Base-by-base conservation (phyloP, 1,140 invertebrate genomes). In the Trichonephila clavipes region DNA sequence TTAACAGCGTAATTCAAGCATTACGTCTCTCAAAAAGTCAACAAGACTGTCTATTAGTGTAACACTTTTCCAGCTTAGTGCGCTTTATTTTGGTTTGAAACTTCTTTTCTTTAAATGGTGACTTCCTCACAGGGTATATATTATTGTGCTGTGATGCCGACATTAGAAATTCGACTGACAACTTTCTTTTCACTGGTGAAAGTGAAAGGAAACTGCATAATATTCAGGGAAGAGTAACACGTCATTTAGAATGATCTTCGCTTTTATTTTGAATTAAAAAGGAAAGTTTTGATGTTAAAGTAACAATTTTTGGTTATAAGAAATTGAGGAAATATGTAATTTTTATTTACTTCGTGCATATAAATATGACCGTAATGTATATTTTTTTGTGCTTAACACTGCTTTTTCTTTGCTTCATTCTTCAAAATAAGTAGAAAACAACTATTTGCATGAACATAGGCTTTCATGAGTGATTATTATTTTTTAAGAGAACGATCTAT, bases 1-100 rank as follows among this genome's bases (percentile, higher is more conserved):
- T 87, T 87, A 61, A 61, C 85, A 61, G 51, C 85, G 59, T 62
- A 62, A 87, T 87, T n/a, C 58, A 87, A 87, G 85, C 85, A 87
- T 87, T 64, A 87, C 59, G 69, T 77, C 69, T 77, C 69, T 77
- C 69, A 77, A 77, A 77, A 77, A 77, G 44, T 85, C 58, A 85
- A 85, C 82, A 85, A 85, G 82, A 51, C 82, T 85, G 82, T 85
- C 82, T 51, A 85, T 85, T 85, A 85, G 40, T 24, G 44, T 51
- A 85, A 85, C 82, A 85, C 82, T 85, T 85, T 85, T 59, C 44
- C 34, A 34, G 34, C 40, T 58, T 83, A n/a, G 82, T 58, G 82
- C 82, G 44, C 19, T 51, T 85, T 85, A 58, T 58, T 34, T 59
- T 59, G 18, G 82, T 28, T 77, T 77, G 28, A 77, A 77, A 77